Evolutionary conservation across 2,113 vertebrate species (phyloP), one percentile per base, ranked within the genome.

Genomic region (Prionailurus viverrinus): DNA sequence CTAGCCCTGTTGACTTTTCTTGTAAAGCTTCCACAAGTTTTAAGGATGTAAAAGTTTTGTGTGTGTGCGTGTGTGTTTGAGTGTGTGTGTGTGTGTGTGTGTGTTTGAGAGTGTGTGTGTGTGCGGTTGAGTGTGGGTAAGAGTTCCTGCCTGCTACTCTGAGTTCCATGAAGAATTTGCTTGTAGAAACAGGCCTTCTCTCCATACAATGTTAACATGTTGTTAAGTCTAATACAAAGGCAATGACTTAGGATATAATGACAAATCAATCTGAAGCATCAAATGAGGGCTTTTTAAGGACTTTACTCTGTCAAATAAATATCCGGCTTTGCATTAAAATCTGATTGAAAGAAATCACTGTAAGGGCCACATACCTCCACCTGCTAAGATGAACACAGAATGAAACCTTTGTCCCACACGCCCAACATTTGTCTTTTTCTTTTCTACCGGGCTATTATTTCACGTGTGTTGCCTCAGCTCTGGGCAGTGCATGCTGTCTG

Each of bases 281-380:
- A 94, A 81, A 92, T 73, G 90, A 97, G 23, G 92, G 80, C 90
- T 98, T 97, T 97, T 96, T 85, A 97, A 93, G 89, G 96, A 96
- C 83, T 97, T 98, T 96, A 92, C 63, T 66, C 91, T 98, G 97
- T 97, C 97, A 98, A 97, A 96, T 94, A 96, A 92, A 96, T 92
- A 97, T 97, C 97, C 88, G 84, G 96, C 96, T 97, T 92, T 95
- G 87, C 94, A 80, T 97, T 96, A 87, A 93, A 86, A 21, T 71
- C 74, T 85, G 53, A 91, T 84, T 88, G 90, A 97, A 97, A 97
- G 97, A 91, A 87, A 93, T 91, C 93, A 55, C 71, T 27, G 29
- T 94, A 90, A 96, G 95, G 65, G 95, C 39, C 71, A 63, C 76
- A 74, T 96, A 92, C 88, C 29, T 97, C 92, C 39, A 78, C 88